Evolutionary conservation across 37 sponge, comb jelly and placozoan species (phyloP).

Genomic region (Dysidea cf. avara): DNA sequence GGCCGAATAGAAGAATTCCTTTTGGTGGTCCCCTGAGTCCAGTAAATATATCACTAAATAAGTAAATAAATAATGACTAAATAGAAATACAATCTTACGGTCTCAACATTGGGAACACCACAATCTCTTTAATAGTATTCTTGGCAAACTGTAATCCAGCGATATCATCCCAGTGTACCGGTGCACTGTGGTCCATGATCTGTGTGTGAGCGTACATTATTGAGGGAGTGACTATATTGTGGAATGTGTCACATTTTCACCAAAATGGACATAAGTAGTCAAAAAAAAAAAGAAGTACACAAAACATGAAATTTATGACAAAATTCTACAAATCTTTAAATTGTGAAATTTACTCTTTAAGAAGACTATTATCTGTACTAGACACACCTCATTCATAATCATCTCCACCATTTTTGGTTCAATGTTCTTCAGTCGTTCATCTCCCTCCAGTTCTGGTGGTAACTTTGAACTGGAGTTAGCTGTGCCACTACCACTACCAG

Average conservation of each 20-base stretch:
- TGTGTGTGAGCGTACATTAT: conserved; percentile 13
- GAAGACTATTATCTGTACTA: too few species aligned
- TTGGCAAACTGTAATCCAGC: conserved; percentile 98
- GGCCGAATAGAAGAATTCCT: conserved; percentile 97
- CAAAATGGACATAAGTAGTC: too few species aligned
- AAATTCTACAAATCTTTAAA: too few species aligned
- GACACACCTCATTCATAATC: conserved; percentile 86
- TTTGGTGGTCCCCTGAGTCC: conserved; percentile 98
- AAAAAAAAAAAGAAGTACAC: too few species aligned
- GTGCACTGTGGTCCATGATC: conserved; percentile 92
- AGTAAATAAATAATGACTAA: neutral
- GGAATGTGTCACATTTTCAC: neutral
- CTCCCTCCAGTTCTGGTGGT: conserved; percentile 69
- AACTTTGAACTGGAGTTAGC: neutral
- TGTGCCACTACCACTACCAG: neutral
- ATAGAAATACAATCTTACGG: conserved; percentile 66
- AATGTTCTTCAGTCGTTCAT: conserved; percentile 83
- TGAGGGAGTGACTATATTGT: neutral
- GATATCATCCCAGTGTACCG: conserved; percentile 94
- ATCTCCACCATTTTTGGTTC: conserved; percentile 91
- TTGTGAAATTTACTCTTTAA: too few species aligned
- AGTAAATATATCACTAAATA: conserved; percentile 88
- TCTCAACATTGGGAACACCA: conserved; percentile 98
- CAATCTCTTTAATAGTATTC: conserved; percentile 91
- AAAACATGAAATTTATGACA: too few species aligned